Conservation (phyloP, 1,140 invertebrate species). For the Cydia strobilella region DNA sequence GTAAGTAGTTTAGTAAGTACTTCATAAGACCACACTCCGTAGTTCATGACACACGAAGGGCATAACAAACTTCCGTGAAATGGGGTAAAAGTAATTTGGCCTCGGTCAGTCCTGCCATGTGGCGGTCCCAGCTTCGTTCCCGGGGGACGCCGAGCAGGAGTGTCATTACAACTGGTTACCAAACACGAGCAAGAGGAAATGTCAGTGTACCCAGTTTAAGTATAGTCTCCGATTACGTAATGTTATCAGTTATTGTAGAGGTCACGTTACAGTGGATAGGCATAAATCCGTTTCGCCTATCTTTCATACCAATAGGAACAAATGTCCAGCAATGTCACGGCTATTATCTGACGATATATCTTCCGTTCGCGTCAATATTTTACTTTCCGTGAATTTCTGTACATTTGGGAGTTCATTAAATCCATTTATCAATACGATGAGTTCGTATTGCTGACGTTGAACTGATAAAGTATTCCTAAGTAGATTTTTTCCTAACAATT, state of each 20-base stretch:
- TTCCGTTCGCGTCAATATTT: conserved; percentile 70
- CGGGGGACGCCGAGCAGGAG: conserved; percentile 46
- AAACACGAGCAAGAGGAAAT: not conserved
- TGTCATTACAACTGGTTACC: not conserved
- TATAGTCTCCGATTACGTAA: not conserved
- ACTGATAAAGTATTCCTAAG: conserved; percentile 1
- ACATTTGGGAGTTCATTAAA: conserved; percentile 62
- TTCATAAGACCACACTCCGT: not conserved
- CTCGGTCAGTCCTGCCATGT: conserved; percentile 64
- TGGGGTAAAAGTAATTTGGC: conserved; percentile 71
- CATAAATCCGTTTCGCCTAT: conserved; percentile 31
- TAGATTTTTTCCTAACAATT: not conserved
- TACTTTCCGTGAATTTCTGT: conserved; percentile 63
- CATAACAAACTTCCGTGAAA: conserved; percentile 75
- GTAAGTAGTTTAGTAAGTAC: no score
- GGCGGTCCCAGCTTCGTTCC: conserved; percentile 65
- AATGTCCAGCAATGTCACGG: conserved; percentile 66
- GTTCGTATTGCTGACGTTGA: conserved; percentile 15
- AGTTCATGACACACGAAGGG: conserved; percentile 36
- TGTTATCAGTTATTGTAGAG: not conserved
- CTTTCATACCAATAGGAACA: not conserved
- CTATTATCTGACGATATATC: conserved; percentile 76
- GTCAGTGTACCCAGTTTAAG: not conserved
- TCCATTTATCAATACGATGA: conserved; percentile 34
- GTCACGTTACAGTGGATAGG: not conserved